These are phyloP conservation scores for Brachyhypopomus gauderio DNA, from an alignment of 2,113 vertebrate genomes.

Conservation along the genomic window DNA sequence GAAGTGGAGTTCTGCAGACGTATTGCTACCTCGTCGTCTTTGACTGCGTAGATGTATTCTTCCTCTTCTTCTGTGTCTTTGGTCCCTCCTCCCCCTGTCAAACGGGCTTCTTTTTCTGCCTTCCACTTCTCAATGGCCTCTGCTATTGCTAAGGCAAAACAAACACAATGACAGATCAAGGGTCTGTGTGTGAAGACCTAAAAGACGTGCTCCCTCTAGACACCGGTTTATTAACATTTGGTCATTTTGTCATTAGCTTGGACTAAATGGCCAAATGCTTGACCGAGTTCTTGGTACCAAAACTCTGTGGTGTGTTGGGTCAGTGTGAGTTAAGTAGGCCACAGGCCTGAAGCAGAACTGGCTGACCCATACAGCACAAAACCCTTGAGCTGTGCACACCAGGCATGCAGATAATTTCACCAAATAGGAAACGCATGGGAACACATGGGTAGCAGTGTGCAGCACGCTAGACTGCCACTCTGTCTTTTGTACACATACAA, in stretches of 20 bases:
- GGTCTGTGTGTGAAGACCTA: background rate
- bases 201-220: background rate
- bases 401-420: constrained; percentile 24
- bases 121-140: constrained; percentile 89
- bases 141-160: constrained; percentile 72
- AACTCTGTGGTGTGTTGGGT: background rate
- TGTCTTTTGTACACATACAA: constrained; percentile 5
- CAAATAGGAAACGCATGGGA: constrained; percentile 51
- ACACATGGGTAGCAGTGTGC: background rate
- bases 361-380: constrained; percentile 29
- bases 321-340: background rate
- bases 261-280: no score
- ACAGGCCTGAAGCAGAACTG: background rate
- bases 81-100: constrained; percentile 68
- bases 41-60: constrained; percentile 85
- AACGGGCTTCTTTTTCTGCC: constrained; percentile 78
- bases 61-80: constrained; percentile 87
- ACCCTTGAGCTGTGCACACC: background rate
- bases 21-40: constrained; percentile 80
- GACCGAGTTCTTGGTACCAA: background rate
- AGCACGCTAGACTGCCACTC: constrained; percentile 20
- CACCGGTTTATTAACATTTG: no score
- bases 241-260: no score
- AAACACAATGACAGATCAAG: background rate
- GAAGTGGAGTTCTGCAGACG: background rate